These are phyloP conservation scores for Passer domesticus DNA, from an alignment of 2,113 vertebrate species.

Conservation along the genomic window DNA sequence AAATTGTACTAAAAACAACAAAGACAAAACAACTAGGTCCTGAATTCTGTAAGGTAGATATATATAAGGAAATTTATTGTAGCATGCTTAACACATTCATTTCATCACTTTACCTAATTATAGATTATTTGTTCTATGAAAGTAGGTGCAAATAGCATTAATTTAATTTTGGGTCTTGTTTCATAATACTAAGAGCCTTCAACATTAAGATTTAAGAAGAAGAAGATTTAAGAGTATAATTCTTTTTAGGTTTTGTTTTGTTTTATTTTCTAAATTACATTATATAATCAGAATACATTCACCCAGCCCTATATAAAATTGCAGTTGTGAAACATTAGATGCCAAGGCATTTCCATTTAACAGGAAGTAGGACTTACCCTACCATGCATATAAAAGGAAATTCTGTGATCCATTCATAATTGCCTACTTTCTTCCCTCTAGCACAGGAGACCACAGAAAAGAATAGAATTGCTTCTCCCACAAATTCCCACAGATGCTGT, in stretches of 20 bases:
- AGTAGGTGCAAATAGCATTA: neutral
- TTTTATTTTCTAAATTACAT: neutral
- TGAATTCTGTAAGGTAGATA: neutral
- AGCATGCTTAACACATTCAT: neutral
- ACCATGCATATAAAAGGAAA: neutral
- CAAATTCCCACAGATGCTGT: neutral
- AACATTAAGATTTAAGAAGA: no score
- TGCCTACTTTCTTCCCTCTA: neutral
- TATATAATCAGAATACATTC: neutral
- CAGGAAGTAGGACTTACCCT: neutral
- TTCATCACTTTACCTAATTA: neutral
- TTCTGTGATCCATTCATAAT: neutral
- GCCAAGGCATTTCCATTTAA: neutral
- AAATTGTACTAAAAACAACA: neutral
- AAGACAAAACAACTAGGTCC: neutral
- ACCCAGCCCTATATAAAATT: neutral
- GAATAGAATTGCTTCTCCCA: neutral
- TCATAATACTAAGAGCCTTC: neutral
- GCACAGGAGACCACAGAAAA: neutral
- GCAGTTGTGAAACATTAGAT: neutral
- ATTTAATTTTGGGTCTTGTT: neutral
- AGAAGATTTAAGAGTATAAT: neutral
- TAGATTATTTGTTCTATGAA: neutral
- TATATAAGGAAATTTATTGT: neutral
- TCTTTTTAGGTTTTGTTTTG: neutral